A percentile compares a stretch with the other conserved stretches of the same genome.
phyloP scores from a whole-genome alignment of 2,797 vertebrate species.

The Zenarchopterus dispar region DNA sequence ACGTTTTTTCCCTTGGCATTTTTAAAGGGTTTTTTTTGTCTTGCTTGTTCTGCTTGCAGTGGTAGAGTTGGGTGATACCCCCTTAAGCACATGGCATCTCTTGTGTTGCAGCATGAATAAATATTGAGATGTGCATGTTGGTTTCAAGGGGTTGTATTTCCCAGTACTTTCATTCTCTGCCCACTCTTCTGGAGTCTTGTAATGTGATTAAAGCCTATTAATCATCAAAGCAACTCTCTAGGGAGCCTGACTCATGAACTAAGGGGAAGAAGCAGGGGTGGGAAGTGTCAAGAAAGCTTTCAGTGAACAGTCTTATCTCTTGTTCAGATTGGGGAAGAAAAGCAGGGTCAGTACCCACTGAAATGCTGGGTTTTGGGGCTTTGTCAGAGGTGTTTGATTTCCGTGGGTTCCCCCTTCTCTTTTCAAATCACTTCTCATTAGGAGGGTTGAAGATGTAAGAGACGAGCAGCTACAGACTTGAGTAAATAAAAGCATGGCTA shows the following conservation, averaged over 20 bases:
- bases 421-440: conserved; percentile 67
- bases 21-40: conserved; percentile 9
- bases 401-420: conserved; percentile 48
- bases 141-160: conserved; percentile 79
- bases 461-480: conserved; percentile 50
- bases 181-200: conserved; percentile 85
- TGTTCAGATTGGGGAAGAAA: conserved; percentile 74
- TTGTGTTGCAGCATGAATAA: conserved; percentile 71
- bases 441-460: conserved; percentile 53
- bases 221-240: conserved; percentile 85
- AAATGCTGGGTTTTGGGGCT: conserved; percentile 62
- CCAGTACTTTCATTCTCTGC: conserved; percentile 82
- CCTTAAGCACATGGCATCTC: conserved; percentile 51
- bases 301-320: conserved; percentile 76
- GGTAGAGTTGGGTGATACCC: conserved; percentile 29
- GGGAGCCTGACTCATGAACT: conserved; percentile 85
- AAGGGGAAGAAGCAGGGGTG: conserved; percentile 81
- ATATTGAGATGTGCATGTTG: conserved; percentile 68
- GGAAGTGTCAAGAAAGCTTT: conserved; percentile 85
- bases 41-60: conserved; percentile 30
- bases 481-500: conserved; percentile 44
- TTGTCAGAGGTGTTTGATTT: conserved; percentile 72
- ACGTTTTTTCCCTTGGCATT: conserved; percentile 14
- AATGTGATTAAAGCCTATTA: conserved; percentile 89
- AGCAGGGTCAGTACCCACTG: conserved; percentile 76